These are phyloP conservation scores for Elmis aenea DNA, from an alignment of 2,888 invertebrate genomes.

Conservation along the genomic window DNA sequence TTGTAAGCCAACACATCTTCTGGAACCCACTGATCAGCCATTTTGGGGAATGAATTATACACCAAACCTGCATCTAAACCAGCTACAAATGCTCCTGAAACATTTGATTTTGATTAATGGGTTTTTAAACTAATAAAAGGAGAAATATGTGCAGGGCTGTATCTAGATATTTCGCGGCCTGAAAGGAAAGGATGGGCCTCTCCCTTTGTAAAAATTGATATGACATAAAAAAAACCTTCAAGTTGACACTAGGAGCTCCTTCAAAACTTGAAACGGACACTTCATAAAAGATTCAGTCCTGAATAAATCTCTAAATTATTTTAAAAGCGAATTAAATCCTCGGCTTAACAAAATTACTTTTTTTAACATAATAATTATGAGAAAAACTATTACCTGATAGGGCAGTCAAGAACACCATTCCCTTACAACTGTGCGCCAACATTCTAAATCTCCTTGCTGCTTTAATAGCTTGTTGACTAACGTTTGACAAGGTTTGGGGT, in stretches of 20 bases:
- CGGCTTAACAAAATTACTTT: too few relatives aligned
- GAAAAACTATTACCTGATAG: constrained; percentile 70
- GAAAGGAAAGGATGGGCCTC: too few relatives aligned
- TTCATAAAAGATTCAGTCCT: too few relatives aligned
- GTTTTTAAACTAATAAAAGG: too few relatives aligned
- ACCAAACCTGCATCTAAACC: constrained; percentile 96
- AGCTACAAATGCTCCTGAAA: constrained; percentile 94
- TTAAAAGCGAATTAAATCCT: neutral
- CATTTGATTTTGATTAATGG: too few relatives aligned
- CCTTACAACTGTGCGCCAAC: constrained; percentile 75
- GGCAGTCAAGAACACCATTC: constrained; percentile 87
- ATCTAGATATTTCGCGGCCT: too few relatives aligned
- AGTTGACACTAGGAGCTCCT: neutral
- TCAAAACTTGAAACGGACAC: too few relatives aligned
- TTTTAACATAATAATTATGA: too few relatives aligned
- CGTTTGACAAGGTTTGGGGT: constrained; percentile 41
- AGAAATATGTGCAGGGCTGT: too few relatives aligned
- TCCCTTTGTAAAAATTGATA: too few relatives aligned
- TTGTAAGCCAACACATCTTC: constrained; percentile 71
- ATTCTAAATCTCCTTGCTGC: constrained; percentile 52
- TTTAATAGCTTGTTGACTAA: constrained; percentile 36
- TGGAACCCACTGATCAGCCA: constrained; percentile 93
- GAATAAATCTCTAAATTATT: too few relatives aligned
- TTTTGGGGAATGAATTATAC: constrained; percentile 98
- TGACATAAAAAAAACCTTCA: too few relatives aligned